Evolutionary conservation across 2,797 vertebrate genomes (phyloP).

Genomic region (Liasis olivaceus): DNA sequence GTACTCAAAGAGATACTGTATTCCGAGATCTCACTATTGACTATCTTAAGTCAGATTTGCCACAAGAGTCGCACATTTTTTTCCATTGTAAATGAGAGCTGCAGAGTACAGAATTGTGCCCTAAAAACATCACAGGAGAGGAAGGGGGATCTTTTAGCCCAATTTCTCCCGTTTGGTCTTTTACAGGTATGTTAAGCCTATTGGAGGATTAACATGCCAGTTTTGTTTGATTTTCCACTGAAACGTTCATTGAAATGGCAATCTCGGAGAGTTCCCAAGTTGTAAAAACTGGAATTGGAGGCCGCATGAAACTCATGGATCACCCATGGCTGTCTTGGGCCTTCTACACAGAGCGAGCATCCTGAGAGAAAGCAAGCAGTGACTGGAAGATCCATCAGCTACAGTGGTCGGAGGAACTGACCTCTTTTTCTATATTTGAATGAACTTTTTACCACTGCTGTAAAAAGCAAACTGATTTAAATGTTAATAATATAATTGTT

Average conservation of each 20-base stretch:
- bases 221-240: background rate
- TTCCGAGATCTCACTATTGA: background rate
- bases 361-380: background rate
- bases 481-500: background rate
- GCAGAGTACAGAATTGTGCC: background rate
- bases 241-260: background rate
- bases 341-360: background rate
- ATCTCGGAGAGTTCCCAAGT: background rate
- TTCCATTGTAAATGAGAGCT: background rate
- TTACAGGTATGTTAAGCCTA: background rate
- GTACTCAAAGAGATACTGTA: background rate
- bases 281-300: background rate
- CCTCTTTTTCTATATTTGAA: background rate
- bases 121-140: background rate
- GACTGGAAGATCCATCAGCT: background rate
- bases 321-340: background rate
- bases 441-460: background rate
- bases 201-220: background rate
- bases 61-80: background rate
- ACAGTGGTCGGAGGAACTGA: background rate
- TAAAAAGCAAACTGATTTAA: background rate
- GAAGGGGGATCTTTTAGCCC: background rate
- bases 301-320: background rate
- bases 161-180: background rate
- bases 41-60: background rate